Evolutionary conservation across 2,797 vertebrate genomes (phyloP).

Genomic region (Alouatta caraya): DNA sequence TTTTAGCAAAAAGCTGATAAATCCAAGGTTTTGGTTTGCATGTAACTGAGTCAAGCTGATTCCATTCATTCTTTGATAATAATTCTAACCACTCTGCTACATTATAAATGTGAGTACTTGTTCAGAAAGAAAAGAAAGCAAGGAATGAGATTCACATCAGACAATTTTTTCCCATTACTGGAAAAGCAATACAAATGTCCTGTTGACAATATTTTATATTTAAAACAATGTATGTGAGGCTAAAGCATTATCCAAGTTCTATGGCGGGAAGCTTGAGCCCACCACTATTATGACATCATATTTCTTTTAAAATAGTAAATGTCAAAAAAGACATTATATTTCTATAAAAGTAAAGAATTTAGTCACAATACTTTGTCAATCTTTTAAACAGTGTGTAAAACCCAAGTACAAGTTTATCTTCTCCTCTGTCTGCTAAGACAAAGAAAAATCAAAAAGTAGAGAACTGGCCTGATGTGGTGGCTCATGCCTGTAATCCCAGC

Average conservation of each 20-base stretch:
- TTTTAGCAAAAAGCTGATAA: constrained; percentile 47
- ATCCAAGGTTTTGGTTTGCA: constrained; percentile 3
- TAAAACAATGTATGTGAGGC: constrained; percentile 19
- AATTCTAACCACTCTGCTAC: constrained; percentile 3
- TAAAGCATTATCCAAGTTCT: background rate
- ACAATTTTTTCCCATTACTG: background rate
- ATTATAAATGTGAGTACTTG: background rate
- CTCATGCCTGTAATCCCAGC: background rate
- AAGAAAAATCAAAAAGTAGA: background rate
- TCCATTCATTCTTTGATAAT: constrained; percentile 13
- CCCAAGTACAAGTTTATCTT: background rate
- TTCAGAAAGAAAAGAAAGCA: constrained; percentile 38
- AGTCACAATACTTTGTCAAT: background rate
- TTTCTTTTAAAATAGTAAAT: background rate
- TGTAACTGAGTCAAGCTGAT: background rate
- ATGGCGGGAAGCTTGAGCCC: background rate
- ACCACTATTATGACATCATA: background rate
- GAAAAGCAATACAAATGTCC: background rate
- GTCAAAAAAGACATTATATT: background rate
- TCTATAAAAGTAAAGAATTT: constrained; percentile 15
- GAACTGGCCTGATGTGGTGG: background rate
- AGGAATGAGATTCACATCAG: background rate
- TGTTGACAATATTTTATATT: background rate
- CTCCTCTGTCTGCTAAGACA: background rate
- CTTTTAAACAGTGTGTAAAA: constrained; percentile 5